Base-by-base conservation (phyloP, 2,797 vertebrate genomes). In the Paguma larvata region DNA sequence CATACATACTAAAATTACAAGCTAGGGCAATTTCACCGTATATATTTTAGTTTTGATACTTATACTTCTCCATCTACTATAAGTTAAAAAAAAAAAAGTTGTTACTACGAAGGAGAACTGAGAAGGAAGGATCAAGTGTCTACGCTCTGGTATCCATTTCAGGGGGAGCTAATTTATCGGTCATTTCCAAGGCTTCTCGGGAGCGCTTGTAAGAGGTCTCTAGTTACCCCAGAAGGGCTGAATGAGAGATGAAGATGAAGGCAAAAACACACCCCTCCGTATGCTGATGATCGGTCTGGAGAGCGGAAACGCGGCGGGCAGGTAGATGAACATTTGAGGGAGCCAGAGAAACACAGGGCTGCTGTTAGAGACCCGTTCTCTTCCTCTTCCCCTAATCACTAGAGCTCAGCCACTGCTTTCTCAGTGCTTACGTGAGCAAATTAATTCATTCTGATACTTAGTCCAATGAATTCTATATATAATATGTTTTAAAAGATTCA, bases 1-100 rank as follows among this genome's bases (percentile, higher is more conserved):
- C 23, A 56, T 46, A 77, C 30, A 77, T 56, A 46, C 62, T 80
- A 91, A 72, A 91, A 78, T 80, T 80, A 91, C 4, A 94, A 95
- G 62, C 6, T 63, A 92, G 68, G 38, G 32, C 95, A 92, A 84
- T 51, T 18, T 72, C 84, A 44, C 32, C 16, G 51, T 32, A 77
- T 72, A 75, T 80, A 75, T 89, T 91, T 94, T 16, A 85, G 41
- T 65, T 67, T 65, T 34, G 23, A 85, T 80, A 84, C 7, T 65
- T 77, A 3, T 3, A 67, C 15, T 78, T 75, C 78, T 6, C 85
- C 70, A 32, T 63, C 89, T 82, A 93, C 32, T 62, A 16, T 27
- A 34, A 59, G 10, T 75, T 72, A 90, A 79, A 89, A 82, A 44
- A 38, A 65, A 89, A 59, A 59, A 59, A 72, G 21, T 38, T 14